A percentile compares a stretch with the other conserved stretches of the same genome.
Evolutionary conservation across 2,797 vertebrate genomes (phyloP).

Genomic region (Acanthornis magna): DNA sequence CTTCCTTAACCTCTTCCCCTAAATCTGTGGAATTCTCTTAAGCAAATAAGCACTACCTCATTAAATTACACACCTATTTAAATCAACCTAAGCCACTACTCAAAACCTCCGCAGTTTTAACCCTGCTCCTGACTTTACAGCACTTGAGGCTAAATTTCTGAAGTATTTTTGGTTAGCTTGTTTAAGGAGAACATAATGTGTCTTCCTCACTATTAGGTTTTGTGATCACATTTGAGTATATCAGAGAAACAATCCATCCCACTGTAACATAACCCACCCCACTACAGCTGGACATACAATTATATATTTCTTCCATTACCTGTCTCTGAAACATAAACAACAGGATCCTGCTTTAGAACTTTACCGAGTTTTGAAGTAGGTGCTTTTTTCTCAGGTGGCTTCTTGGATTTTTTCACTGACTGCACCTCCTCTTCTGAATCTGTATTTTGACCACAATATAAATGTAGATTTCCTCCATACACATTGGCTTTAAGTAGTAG

Average conservation of each 20-base stretch:
- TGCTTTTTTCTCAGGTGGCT: constrained; percentile 74
- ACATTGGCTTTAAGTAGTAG: background rate
- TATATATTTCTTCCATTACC: constrained; percentile 75
- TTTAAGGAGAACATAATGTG: background rate
- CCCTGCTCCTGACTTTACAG: background rate
- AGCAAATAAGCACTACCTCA: background rate
- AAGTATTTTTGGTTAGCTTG: background rate
- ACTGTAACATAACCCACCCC: background rate
- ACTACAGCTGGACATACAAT: background rate
- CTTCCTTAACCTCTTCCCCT: background rate
- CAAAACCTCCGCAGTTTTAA: background rate
- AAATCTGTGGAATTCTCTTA: background rate
- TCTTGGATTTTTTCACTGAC: constrained; percentile 74
- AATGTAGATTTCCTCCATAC: background rate
- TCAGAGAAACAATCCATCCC: background rate
- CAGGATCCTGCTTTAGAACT: constrained; percentile 80
- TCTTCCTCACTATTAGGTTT: background rate
- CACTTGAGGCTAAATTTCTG: background rate
- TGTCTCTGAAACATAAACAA: constrained; percentile 92
- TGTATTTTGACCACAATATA: constrained; percentile 62
- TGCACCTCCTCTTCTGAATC: constrained; percentile 86
- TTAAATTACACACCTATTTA: background rate
- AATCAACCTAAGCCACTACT: background rate
- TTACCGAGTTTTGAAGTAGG: constrained; percentile 66
- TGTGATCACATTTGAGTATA: background rate